Conservation (phyloP, 2,888 invertebrate species). For the Fabriciana adippe region DNA sequence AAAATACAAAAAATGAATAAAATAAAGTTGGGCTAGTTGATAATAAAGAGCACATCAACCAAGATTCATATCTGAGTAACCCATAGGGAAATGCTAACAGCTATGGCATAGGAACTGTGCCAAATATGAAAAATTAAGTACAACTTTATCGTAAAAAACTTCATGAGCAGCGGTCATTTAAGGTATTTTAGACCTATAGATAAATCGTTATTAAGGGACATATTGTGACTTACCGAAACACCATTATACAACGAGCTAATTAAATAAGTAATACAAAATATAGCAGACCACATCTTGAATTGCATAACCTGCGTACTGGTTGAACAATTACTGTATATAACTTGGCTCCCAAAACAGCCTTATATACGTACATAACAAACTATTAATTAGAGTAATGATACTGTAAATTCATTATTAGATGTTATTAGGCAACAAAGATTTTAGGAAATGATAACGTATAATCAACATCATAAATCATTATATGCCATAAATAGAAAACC, state of each 20-base stretch:
- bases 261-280: not conserved
- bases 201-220: not conserved
- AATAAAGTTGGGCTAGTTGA: too few relatives aligned
- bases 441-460: constrained; percentile 39
- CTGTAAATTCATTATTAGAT: constrained; percentile 38
- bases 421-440: constrained; percentile 35
- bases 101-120: too few relatives aligned
- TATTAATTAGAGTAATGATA: constrained; percentile 26
- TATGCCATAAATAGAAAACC: too few relatives aligned
- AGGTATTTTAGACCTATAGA: too few relatives aligned
- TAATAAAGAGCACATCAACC: too few relatives aligned
- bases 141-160: too few relatives aligned
- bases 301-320: not conserved
- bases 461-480: not conserved
- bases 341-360: not conserved
- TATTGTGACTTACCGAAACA: constrained; percentile 3
- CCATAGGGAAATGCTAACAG: too few relatives aligned
- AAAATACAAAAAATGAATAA: too few relatives aligned
- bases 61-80: too few relatives aligned
- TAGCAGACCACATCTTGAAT: constrained; percentile 1
- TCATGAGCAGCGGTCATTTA: too few relatives aligned
- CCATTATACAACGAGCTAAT: not conserved
- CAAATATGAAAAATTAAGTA: too few relatives aligned
- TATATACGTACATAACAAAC: constrained; percentile 13
- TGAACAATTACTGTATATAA: not conserved